A percentile compares a stretch with the other conserved stretches of the same genome.
These are phyloP conservation scores for Hypercompe scribonia DNA, from an alignment of 2,888 invertebrate genomes.

Conservation along the genomic window DNA sequence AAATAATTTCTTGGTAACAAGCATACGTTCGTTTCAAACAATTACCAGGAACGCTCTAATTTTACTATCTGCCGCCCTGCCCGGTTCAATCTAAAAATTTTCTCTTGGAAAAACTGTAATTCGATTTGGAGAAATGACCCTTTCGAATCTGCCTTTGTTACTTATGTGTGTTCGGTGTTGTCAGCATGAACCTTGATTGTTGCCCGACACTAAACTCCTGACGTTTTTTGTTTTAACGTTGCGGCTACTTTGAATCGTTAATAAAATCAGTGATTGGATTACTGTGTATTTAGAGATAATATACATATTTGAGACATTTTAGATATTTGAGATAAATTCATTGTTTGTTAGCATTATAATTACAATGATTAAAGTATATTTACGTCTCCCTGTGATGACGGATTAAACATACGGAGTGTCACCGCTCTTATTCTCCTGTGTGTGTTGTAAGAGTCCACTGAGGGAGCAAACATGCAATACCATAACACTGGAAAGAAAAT, in stretches of 20 bases:
- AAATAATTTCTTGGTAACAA: conserved; percentile 42
- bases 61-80: conserved; percentile 69
- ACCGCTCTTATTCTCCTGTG: too few relatives aligned
- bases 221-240: conserved; percentile 3
- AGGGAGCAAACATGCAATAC: too few relatives aligned
- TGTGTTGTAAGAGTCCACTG: too few relatives aligned
- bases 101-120: conserved; percentile 61
- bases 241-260: conserved; percentile 2
- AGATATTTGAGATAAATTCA: too few relatives aligned
- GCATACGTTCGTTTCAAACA: conserved; percentile 65
- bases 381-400: too few relatives aligned
- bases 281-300: background rate
- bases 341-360: too few relatives aligned
- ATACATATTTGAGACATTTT: background rate
- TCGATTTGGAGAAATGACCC: conserved; percentile 64
- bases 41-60: conserved; percentile 72
- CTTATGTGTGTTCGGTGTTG: conserved; percentile 42
- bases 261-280: conserved; percentile 6
- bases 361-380: too few relatives aligned
- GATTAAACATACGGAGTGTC: too few relatives aligned
- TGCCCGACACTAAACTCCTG: conserved; percentile 10
- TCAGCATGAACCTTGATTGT: conserved; percentile 34
- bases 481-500: too few relatives aligned
- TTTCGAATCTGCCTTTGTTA: conserved; percentile 56
- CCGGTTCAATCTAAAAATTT: conserved; percentile 63